A percentile compares a stretch with the other conserved stretches of the same genome.
Evolutionary conservation across 2,888 invertebrate genomes (phyloP).

Genomic region (Serrognathus titanus): DNA sequence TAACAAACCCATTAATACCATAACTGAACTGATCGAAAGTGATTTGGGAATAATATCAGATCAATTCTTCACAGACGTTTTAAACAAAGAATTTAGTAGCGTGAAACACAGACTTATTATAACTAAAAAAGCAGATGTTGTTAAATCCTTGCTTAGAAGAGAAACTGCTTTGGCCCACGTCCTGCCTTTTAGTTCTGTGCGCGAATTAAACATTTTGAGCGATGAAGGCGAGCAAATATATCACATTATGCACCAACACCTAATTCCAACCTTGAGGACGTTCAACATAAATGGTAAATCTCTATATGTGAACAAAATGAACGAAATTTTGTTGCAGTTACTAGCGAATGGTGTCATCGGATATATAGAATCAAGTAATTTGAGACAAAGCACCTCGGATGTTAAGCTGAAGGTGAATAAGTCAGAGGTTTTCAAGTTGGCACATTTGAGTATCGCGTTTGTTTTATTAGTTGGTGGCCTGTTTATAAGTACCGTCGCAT

Average conservation of each 20-base stretch:
- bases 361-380: background rate
- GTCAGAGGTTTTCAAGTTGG: background rate
- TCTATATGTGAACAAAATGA: background rate
- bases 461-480: background rate
- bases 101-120: background rate
- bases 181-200: background rate
- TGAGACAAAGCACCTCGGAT: background rate
- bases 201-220: background rate
- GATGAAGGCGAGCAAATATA: background rate
- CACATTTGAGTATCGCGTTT: background rate
- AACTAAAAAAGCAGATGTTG: background rate
- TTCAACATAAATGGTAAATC: background rate
- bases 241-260: background rate
- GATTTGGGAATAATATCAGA: slow-evolving; percentile 1
- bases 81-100: too few relatives aligned
- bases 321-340: background rate
- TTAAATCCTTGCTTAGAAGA: background rate
- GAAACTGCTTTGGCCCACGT: background rate
- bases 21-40: slow-evolving; percentile 4
- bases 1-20: slow-evolving; percentile 3
- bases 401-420: background rate
- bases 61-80: too few relatives aligned
- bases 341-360: background rate
- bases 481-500: background rate
- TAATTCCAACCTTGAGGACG: background rate